phyloP scores from a whole-genome alignment of 2,888 invertebrate genomes.

The Cryptocephalus moraei region DNA sequence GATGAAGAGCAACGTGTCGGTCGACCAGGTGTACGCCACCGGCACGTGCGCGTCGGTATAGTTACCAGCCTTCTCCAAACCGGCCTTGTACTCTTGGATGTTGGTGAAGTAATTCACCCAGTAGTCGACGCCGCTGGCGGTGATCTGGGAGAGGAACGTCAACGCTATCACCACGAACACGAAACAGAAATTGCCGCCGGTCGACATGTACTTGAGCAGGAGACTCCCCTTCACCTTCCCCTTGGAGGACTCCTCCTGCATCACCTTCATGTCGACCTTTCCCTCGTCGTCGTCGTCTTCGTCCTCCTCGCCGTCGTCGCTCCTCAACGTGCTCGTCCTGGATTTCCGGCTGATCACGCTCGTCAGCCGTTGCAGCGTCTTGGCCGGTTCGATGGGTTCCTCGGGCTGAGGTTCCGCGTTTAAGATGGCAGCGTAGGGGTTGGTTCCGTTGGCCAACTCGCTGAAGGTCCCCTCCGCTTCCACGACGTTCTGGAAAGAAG shows the following conservation, averaged over 20 bases:
- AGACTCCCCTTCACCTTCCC: slow-evolving; percentile 52
- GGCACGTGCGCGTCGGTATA: neutral
- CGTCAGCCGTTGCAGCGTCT: slow-evolving; percentile 21
- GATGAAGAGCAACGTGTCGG: slow-evolving; percentile 47
- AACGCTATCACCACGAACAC: slow-evolving; percentile 23
- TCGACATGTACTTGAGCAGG: slow-evolving; percentile 43
- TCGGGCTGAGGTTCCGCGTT: slow-evolving; percentile 27
- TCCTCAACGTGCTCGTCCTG: too few species aligned
- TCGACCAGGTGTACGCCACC: slow-evolving; percentile 17
- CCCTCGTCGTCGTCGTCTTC: slow-evolving; percentile 22
- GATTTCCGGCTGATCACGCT: slow-evolving; percentile 4
- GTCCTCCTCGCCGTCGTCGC: slow-evolving; percentile 25
- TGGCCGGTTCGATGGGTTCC: slow-evolving; percentile 15
- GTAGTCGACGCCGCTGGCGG: slow-evolving; percentile 59
- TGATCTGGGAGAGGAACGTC: slow-evolving; percentile 48
- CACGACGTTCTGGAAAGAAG: slow-evolving; percentile 34
- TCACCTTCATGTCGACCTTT: slow-evolving; percentile 41
- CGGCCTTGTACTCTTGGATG: slow-evolving; percentile 2
- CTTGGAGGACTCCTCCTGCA: slow-evolving; percentile 42
- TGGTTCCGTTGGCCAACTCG: slow-evolving; percentile 36
- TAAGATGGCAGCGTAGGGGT: slow-evolving; percentile 42
- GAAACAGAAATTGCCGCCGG: slow-evolving; percentile 42
- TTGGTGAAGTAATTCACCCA: slow-evolving; percentile 54
- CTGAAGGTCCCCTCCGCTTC: slow-evolving; percentile 39
- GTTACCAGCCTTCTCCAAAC: neutral